A percentile compares a stretch with the other conserved stretches of the same genome.
These are phyloP conservation scores for Falco columbarius DNA, from an alignment of 2,797 vertebrate species.

Conservation along the genomic window DNA sequence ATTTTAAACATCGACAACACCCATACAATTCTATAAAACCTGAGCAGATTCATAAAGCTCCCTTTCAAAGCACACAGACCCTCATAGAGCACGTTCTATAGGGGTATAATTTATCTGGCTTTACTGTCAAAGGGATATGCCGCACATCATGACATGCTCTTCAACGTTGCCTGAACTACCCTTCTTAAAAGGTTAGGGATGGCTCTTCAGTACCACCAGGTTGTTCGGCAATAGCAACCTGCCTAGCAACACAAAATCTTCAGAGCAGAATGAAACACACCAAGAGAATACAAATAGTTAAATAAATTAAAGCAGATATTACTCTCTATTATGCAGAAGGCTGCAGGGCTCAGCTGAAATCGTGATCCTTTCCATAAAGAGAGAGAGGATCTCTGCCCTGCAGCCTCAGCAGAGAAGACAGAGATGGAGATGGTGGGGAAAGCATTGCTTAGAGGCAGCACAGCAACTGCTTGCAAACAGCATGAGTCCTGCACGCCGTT, in stretches of 20 bases:
- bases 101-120: background rate
- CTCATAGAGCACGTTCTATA: background rate
- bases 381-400: background rate
- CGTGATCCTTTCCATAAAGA: background rate
- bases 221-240: background rate
- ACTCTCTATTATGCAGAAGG: background rate
- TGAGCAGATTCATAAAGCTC: constrained; percentile 1
- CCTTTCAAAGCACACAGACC: background rate
- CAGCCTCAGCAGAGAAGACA: background rate
- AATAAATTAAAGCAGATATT: background rate
- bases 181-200: background rate
- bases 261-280: background rate
- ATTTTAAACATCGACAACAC: constrained; percentile 1
- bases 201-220: background rate
- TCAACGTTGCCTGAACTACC: background rate
- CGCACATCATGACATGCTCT: background rate
- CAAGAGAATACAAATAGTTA: background rate
- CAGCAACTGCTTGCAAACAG: background rate
- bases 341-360: background rate
- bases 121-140: background rate
- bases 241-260: background rate
- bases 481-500: fast-evolving
- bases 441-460: background rate
- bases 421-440: background rate
- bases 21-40: constrained; percentile 2